Evolutionary conservation across 2,113 vertebrate genomes (phyloP).

Genomic region (Nycticorax nycticorax): DNA sequence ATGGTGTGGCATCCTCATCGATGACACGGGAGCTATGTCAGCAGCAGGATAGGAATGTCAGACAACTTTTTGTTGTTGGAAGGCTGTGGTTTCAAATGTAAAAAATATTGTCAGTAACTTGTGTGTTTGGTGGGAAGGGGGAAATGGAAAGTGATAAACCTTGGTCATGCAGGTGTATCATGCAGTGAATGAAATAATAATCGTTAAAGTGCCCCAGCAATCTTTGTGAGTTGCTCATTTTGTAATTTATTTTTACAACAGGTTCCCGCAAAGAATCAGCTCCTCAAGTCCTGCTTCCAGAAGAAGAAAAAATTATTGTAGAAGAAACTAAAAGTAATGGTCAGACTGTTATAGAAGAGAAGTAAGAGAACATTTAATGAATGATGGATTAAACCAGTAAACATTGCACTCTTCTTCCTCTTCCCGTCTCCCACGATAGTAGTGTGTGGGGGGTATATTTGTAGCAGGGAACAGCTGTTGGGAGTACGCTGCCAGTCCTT

Average conservation of each 20-base stretch:
- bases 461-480: neutral
- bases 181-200: neutral
- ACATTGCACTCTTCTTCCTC: neutral
- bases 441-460: neutral
- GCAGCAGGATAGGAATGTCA: neutral
- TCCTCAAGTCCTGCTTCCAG: conserved; percentile 88
- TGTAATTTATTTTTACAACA: conserved; percentile 73
- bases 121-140: neutral
- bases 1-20: rapidly evolving
- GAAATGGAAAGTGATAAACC: neutral
- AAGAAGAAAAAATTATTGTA: conserved; percentile 89
- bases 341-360: conserved; percentile 90
- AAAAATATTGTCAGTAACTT: neutral
- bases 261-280: conserved; percentile 87
- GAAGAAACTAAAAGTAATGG: conserved; percentile 92
- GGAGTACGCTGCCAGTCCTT: neutral
- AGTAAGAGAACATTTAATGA: conserved; percentile 81
- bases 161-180: neutral
- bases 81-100: conserved; percentile 3
- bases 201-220: neutral
- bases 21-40: rapidly evolving
- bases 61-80: neutral
- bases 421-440: neutral
- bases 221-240: conserved; percentile 13
- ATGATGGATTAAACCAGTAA: conserved; percentile 31